phyloP scores from a whole-genome alignment of 2,113 vertebrate species.

The Petroica traversi region DNA sequence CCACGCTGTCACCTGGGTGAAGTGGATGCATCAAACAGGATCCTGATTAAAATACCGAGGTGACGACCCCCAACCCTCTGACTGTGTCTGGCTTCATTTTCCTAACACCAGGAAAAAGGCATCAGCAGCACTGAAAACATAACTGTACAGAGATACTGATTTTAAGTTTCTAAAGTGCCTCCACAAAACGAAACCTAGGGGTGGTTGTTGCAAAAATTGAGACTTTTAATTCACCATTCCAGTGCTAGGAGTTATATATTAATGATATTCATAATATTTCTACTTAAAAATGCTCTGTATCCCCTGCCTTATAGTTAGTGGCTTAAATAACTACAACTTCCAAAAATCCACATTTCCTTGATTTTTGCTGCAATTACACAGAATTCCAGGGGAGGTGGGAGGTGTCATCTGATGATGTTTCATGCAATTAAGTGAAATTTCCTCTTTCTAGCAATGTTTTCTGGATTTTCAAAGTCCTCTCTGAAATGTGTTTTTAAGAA shows the following conservation, averaged over 20 bases:
- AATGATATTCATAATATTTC: background rate
- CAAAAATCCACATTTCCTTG: background rate
- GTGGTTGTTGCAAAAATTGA: background rate
- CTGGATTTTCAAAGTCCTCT: background rate
- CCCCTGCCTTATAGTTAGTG: background rate
- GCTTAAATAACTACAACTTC: background rate
- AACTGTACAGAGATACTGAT: accelerated
- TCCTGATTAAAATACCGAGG: too few species aligned
- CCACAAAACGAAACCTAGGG: background rate
- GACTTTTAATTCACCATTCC: background rate
- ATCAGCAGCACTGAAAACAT: background rate
- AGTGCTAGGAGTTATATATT: background rate
- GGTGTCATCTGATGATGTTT: background rate
- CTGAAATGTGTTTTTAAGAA: background rate
- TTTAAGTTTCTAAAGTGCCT: background rate
- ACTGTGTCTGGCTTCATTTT: too few species aligned
- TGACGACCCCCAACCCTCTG: too few species aligned
- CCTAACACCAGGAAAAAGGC: too few species aligned
- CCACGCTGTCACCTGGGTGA: too few species aligned
- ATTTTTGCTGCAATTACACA: background rate
- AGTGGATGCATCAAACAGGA: too few species aligned
- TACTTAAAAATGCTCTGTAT: background rate
- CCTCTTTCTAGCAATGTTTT: background rate
- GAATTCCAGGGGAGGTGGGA: background rate
- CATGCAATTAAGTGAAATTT: background rate